Conservation (phyloP, 2,797 vertebrate species). For the Pangasius djambal region DNA sequence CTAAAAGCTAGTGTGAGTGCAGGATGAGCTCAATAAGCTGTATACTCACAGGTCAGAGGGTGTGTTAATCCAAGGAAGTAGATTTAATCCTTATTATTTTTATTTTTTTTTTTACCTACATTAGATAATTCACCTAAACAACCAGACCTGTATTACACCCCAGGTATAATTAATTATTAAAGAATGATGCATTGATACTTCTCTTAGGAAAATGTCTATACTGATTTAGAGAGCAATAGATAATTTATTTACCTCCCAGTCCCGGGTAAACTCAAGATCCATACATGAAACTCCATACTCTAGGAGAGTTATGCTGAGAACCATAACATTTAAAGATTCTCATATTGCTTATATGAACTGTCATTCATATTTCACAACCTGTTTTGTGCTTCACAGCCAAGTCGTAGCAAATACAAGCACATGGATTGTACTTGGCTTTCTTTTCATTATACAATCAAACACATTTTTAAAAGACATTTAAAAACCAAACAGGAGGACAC, state of each 20-base stretch:
- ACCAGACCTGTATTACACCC: neutral
- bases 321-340: neutral
- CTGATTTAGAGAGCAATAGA: neutral
- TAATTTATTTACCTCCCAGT: neutral
- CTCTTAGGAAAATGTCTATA: neutral
- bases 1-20: conserved; percentile 16
- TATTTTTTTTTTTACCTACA: neutral
- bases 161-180: neutral
- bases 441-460: neutral
- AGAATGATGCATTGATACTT: neutral
- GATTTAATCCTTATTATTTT: neutral
- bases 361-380: neutral
- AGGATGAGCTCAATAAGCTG: conserved; percentile 13
- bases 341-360: neutral
- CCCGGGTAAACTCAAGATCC: neutral
- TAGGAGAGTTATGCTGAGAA: neutral
- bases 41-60: conserved; percentile 18
- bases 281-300: neutral
- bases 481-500: conserved; percentile 3
- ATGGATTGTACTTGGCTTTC: neutral
- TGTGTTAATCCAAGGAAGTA: conserved; percentile 38
- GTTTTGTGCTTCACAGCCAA: neutral
- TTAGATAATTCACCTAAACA: neutral
- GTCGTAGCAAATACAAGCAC: neutral
- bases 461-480: neutral